Percentiles rank a stretch among this genome's conserved stretches.
Conservation (phyloP, 2,113 vertebrate genomes). For the Syngnathus floridae region DNA sequence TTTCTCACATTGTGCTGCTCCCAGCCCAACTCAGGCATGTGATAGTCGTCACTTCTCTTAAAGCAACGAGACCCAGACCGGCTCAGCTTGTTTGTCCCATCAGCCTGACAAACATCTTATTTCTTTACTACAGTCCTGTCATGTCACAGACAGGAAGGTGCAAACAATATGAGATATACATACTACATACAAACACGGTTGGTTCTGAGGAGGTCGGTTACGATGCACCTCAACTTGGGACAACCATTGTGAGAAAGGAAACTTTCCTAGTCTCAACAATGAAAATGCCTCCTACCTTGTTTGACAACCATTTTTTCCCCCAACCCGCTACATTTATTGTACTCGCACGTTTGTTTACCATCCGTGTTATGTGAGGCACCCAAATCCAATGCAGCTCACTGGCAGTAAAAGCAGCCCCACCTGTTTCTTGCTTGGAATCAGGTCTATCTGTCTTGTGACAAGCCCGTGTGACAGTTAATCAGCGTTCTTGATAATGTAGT, state of each 20-base stretch:
- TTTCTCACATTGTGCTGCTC: slow-evolving; percentile 35
- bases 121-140: slow-evolving; percentile 15
- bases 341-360: slow-evolving; percentile 11
- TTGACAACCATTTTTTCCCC: slow-evolving; percentile 22
- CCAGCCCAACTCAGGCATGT: slow-evolving; percentile 49
- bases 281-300: slow-evolving; percentile 17
- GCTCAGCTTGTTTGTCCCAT: slow-evolving; percentile 29
- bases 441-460: slow-evolving; percentile 7
- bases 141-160: not conserved
- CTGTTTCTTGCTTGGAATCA: not conserved
- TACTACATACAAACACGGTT: not conserved
- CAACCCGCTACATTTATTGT: slow-evolving; percentile 14
- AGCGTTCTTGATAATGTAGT: not conserved
- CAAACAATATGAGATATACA: not conserved
- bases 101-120: slow-evolving; percentile 8
- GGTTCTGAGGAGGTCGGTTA: not conserved
- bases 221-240: not conserved
- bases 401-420: slow-evolving; percentile 19
- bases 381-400: slow-evolving; percentile 5
- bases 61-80: slow-evolving; percentile 24
- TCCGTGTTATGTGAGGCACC: slow-evolving; percentile 9
- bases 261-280: slow-evolving; percentile 16
- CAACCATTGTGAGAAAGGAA: slow-evolving; percentile 1
- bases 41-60: slow-evolving; percentile 22
- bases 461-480: not conserved